A percentile compares a stretch with the other conserved stretches of the same genome.
phyloP scores from a whole-genome alignment of 2,113 vertebrate species.

The Passer domesticus region DNA sequence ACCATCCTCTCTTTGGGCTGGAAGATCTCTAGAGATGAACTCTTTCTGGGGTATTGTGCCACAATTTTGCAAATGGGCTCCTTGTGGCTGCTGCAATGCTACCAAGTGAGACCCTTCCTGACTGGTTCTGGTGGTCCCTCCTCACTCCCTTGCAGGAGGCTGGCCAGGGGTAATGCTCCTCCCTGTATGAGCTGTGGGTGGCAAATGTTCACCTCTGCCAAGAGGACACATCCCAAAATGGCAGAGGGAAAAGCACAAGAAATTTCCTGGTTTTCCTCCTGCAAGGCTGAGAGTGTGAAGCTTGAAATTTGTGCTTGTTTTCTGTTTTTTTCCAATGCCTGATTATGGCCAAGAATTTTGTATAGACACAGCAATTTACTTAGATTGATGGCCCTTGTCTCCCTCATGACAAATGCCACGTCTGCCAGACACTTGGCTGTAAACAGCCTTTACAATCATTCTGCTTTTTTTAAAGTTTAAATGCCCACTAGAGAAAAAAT shows the following conservation, averaged over 20 bases:
- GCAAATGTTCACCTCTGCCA: not conserved
- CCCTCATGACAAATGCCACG: constrained; percentile 45
- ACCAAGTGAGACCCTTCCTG: rapidly evolving
- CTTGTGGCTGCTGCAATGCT: not conserved
- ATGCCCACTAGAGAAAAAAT: constrained; percentile 39
- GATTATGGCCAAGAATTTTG: constrained; percentile 61
- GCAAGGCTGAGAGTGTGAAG: not conserved
- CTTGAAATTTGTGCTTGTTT: constrained; percentile 19
- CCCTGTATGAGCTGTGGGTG: rapidly evolving
- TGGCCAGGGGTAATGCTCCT: not conserved
- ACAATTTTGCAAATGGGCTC: not conserved
- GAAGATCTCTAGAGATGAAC: not conserved
- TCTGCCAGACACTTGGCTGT: constrained; percentile 48
- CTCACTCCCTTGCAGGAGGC: not conserved
- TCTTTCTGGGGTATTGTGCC: not conserved
- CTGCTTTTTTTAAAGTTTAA: constrained; percentile 41
- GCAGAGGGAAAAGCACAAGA: not conserved
- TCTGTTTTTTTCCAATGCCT: constrained; percentile 44
- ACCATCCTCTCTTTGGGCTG: not conserved
- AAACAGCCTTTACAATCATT: constrained; percentile 38
- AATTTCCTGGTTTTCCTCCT: not conserved
- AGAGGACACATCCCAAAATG: not conserved
- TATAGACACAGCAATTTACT: constrained; percentile 46
- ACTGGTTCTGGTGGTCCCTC: not conserved
- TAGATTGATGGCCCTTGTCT: constrained; percentile 57